phyloP scores from a whole-genome alignment of 2,888 invertebrate genomes.

The Scaptomyza parva region DNA sequence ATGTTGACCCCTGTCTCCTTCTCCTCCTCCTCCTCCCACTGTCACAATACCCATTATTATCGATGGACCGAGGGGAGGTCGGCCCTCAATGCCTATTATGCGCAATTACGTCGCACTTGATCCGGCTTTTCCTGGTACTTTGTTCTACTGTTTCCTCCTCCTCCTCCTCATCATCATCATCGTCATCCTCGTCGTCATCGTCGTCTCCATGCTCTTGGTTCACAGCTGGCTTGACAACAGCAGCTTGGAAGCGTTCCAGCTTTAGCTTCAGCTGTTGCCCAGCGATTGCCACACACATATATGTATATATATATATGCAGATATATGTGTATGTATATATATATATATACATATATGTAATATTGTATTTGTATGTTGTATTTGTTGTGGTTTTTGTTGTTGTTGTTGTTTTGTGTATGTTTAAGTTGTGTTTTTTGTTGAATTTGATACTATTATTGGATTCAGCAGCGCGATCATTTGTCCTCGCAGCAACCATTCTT shows the following conservation, averaged over 20 bases:
- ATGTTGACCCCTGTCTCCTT: slow-evolving; percentile 21
- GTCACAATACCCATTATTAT: not conserved
- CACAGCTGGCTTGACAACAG: slow-evolving; percentile 11
- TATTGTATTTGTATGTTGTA: slow-evolving; percentile 3
- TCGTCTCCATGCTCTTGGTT: slow-evolving; percentile 2
- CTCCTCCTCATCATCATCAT: not conserved
- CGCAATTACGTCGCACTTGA: slow-evolving; percentile 2
- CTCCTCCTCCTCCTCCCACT: not conserved
- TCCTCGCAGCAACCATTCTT: slow-evolving; percentile 81
- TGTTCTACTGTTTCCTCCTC: no score
- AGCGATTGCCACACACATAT: slow-evolving; percentile 26
- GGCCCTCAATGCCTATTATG: slow-evolving; percentile 17
- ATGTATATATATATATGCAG: not conserved
- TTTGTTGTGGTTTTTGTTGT: not conserved
- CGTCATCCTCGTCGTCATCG: not conserved
- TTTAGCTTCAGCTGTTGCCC: slow-evolving; percentile 5
- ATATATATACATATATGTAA: slow-evolving; percentile 1
- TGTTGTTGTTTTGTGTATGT: slow-evolving; percentile 21
- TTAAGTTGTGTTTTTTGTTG: slow-evolving; percentile 3
- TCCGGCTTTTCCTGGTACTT: no score
- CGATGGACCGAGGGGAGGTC: not conserved
- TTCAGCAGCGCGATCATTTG: slow-evolving; percentile 74
- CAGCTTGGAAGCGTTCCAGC: slow-evolving; percentile 12
- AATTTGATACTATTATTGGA: not conserved
- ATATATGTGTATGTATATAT: slow-evolving; percentile 7